These are phyloP conservation scores for Excalfactoria chinensis DNA, from an alignment of 2,113 vertebrate species.

Conservation along the genomic window DNA sequence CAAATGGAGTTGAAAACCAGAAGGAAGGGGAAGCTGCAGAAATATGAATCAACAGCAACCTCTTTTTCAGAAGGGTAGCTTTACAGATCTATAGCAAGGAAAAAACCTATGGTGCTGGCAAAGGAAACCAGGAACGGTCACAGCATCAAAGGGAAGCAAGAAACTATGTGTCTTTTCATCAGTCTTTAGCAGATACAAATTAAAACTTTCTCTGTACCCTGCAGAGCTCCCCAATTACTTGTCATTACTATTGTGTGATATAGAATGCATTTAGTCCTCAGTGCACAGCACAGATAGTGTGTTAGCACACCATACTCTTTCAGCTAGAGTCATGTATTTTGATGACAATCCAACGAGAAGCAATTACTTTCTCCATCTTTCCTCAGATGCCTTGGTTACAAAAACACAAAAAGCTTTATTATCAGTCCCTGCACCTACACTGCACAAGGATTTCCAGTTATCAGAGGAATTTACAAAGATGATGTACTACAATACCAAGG, in stretches of 20 bases:
- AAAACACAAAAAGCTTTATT: conserved; percentile 52
- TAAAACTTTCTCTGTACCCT: conserved; percentile 55
- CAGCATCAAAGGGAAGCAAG: background rate
- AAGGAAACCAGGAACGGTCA: background rate
- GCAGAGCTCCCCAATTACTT: conserved; percentile 54
- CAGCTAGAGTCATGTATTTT: conserved; percentile 49
- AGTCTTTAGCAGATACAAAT: conserved; percentile 37
- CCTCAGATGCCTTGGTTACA: conserved; percentile 49
- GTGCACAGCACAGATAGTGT: conserved; percentile 30
- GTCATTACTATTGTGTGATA: conserved; percentile 40
- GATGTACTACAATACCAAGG: background rate
- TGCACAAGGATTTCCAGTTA: conserved; percentile 9
- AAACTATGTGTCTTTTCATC: conserved; percentile 20
- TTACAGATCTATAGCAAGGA: background rate
- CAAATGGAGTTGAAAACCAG: background rate
- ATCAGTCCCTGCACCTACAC: conserved; percentile 27
- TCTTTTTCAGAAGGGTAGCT: background rate
- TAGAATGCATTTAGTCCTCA: conserved; percentile 45
- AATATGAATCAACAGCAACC: background rate
- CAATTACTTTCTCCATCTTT: conserved; percentile 59
- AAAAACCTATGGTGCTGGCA: background rate
- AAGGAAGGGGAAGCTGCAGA: background rate
- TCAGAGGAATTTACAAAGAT: conserved; percentile 31
- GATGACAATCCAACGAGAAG: conserved; percentile 54
- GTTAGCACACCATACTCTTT: conserved; percentile 22